These are phyloP conservation scores for Anastatus disparis DNA, from an alignment of 1,140 invertebrate species.

Conservation along the genomic window DNA sequence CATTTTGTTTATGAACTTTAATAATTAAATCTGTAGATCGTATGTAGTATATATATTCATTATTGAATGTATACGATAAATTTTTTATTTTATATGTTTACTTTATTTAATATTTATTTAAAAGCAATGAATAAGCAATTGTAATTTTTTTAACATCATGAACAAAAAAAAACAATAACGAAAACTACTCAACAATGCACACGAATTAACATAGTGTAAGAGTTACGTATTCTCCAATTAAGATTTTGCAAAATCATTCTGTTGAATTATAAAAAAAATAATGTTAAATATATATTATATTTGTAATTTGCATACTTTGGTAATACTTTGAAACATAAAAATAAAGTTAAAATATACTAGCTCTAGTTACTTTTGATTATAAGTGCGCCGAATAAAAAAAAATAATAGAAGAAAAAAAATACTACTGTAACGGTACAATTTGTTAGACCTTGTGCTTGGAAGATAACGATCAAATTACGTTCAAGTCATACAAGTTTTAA, in stretches of 20 bases:
- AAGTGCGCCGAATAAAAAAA: too few species aligned
- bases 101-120: too few species aligned
- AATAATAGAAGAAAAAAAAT: slow-evolving; percentile 19
- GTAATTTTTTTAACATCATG: too few species aligned
- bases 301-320: background rate
- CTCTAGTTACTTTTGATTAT: slow-evolving; percentile 22
- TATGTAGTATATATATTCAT: too few species aligned
- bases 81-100: too few species aligned
- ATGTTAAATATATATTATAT: too few species aligned
- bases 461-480: slow-evolving; percentile 22
- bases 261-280: too few species aligned
- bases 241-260: background rate
- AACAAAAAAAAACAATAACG: too few species aligned
- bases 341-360: slow-evolving; percentile 6
- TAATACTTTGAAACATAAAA: background rate
- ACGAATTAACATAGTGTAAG: background rate
- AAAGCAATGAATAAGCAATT: too few species aligned
- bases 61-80: too few species aligned
- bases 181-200: background rate
- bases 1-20: too few species aligned
- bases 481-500: slow-evolving; percentile 14
- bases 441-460: slow-evolving; percentile 10
- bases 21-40: too few species aligned
- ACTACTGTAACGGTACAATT: slow-evolving; percentile 18
- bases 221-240: background rate